Percentiles rank a stretch among this genome's conserved stretches.
Evolutionary conservation across 2,113 vertebrate species (phyloP).

Genomic region (Dascyllus trimaculatus): DNA sequence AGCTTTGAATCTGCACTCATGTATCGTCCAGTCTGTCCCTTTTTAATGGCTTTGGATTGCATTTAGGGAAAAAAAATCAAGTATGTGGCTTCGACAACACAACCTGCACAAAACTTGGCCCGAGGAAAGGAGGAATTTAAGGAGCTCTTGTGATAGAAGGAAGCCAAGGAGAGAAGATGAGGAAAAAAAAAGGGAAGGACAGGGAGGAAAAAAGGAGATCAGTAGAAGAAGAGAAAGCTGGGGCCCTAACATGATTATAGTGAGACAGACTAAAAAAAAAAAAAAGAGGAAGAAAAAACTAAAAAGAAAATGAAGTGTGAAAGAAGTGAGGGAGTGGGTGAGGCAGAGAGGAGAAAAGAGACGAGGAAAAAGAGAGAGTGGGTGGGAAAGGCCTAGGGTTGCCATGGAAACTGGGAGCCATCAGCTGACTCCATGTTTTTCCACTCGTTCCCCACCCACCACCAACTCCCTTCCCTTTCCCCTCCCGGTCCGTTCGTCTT

Average conservation of each 20-base stretch:
- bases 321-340: slow-evolving; percentile 67
- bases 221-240: background rate
- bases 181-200: background rate
- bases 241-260: slow-evolving; percentile 36
- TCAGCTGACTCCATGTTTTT: slow-evolving; percentile 85
- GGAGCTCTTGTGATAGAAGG: too few species aligned
- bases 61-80: too few species aligned
- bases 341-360: slow-evolving; percentile 43
- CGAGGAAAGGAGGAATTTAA: slow-evolving; percentile 7
- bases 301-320: slow-evolving; percentile 66
- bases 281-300: background rate
- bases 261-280: slow-evolving; percentile 5
- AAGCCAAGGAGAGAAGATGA: background rate
- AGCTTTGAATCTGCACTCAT: too few species aligned
- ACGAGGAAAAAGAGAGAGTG: slow-evolving; percentile 68
- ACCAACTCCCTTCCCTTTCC: slow-evolving; percentile 58
- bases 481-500: slow-evolving; percentile 49
- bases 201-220: slow-evolving; percentile 7
- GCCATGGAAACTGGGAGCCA: slow-evolving; percentile 87
- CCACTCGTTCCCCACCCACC: slow-evolving; percentile 63
- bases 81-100: background rate
- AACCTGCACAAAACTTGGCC: slow-evolving; percentile 1
- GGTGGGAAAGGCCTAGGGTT: slow-evolving; percentile 85
- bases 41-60: too few species aligned
- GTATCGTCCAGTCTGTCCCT: too few species aligned